phyloP scores from a whole-genome alignment of 1,140 invertebrate species.

The Drosophila quadrilineata region DNA sequence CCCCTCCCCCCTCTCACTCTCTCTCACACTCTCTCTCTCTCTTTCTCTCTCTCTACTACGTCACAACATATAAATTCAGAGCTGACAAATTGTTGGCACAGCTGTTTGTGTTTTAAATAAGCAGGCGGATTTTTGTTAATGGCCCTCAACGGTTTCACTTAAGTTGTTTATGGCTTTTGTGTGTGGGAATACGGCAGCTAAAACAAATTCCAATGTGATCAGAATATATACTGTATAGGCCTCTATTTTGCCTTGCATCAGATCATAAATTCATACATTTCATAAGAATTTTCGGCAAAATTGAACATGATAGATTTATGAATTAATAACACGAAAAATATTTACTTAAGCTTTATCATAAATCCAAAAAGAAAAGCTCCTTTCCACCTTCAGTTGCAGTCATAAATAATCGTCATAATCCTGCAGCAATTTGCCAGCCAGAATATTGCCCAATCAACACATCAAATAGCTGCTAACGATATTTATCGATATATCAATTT shows the following conservation, averaged over 20 bases:
- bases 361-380: conserved; percentile 5
- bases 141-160: conserved; percentile 72
- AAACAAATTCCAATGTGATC: conserved; percentile 55
- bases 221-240: conserved; percentile 3
- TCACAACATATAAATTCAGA: conserved; percentile 17
- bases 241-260: not conserved
- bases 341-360: conserved; percentile 12
- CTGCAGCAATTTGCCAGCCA: not conserved
- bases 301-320: conserved; percentile 16
- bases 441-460: conserved; percentile 11
- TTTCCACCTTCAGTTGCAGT: not conserved
- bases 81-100: conserved; percentile 75
- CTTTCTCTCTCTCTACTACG: not conserved
- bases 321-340: conserved; percentile 13
- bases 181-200: conserved; percentile 26
- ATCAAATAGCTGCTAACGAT: not conserved
- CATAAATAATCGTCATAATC: conserved; percentile 18
- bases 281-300: conserved; percentile 15
- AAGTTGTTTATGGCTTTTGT: conserved; percentile 69
- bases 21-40: not conserved
- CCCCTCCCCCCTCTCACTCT: not conserved
- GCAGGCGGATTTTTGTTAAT: conserved; percentile 70
- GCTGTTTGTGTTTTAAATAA: conserved; percentile 73
- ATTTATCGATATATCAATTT: not conserved
- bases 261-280: conserved; percentile 43